Evolutionary conservation across 2,113 vertebrate species (phyloP), one percentile per base, ranked within the genome.

Genomic region (Sisor rabdophorus): DNA sequence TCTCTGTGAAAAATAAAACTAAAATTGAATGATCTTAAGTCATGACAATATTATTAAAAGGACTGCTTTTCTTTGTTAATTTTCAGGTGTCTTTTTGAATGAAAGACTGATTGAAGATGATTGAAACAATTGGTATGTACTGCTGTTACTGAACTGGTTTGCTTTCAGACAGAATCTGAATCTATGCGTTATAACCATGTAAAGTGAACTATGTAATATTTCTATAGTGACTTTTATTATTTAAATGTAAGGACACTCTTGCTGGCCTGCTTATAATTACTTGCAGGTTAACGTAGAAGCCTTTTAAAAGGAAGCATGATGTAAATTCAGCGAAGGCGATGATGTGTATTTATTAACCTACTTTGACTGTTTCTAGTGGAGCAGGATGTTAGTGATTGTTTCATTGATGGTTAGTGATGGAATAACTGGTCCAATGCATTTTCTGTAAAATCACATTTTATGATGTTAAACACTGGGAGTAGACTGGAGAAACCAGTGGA

Each of bases 121-220:
- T 93, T 71, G 92, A 93, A 88, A 89, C 90, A 73, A 91, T 92
- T 79, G 91, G 92, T 93, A 80, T 91, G 90, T 87, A 36, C 2
- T 20, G 11, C 8, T 32, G 44, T 56, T 63, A 30, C 67, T 26
- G 12, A 16, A 30, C 44, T 64, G 15, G 17, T 52, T 19, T n/a
- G n/a, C n/a, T 69, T 12, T 16, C 20, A 50, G 7, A 13, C 13
- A 20, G 13, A 63, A 30, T 48, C 32, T 56, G 11, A 56, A 36
- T 11, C 28, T 11, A 7, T 24, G 36, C 32, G 22, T 22, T 13
- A 47, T 47, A 44, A 64, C 22, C 44, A 22, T 0, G 13, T 9
- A 44, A 64, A 40, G 4, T 44, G 61, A 64, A 22, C 11, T 5
- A 40, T 1, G 60, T 0, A 9, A n/a, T 19, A 13, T 63, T 63